Conservation (phyloP, 2,888 invertebrate species). For the Leptopilina drosophilae region DNA sequence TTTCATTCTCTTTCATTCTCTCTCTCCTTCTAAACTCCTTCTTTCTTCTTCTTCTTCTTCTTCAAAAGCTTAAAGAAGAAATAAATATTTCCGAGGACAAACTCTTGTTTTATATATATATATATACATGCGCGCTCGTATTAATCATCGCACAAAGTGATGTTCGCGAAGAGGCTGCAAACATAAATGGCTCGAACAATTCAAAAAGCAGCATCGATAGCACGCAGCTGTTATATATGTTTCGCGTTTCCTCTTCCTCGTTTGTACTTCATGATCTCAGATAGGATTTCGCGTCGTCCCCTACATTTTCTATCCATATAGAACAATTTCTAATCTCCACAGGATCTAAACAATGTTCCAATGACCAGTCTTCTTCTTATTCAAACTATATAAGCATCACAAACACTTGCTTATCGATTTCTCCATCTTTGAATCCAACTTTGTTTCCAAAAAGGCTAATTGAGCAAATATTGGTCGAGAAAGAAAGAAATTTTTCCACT, state of each 20-base stretch:
- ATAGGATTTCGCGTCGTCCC: constrained; percentile 5
- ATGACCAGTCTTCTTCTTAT: background rate
- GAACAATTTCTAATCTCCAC: background rate
- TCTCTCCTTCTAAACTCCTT: background rate
- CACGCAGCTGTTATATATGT: constrained; percentile 10
- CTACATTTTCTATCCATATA: no score
- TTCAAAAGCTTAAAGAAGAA: constrained; percentile 7
- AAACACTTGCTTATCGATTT: background rate
- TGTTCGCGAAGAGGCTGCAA: background rate
- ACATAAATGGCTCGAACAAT: constrained; percentile 7
- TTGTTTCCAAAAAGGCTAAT: no score
- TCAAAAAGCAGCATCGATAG: constrained; percentile 11
- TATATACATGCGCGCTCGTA: constrained; percentile 45
- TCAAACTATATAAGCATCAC: background rate
- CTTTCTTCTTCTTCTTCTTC: no score
- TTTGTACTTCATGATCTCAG: constrained; percentile 13
- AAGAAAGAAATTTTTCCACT: no score
- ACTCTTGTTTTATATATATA: constrained; percentile 37
- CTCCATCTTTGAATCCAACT: no score
- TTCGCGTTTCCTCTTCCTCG: constrained; percentile 34
- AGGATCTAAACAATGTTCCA: background rate
- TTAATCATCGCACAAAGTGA: constrained; percentile 59
- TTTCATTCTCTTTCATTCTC: constrained; percentile 8
- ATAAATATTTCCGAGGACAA: constrained; percentile 29
- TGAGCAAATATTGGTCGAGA: no score